phyloP scores from a whole-genome alignment of 1,140 invertebrate species.

The Philaenus spumarius region DNA sequence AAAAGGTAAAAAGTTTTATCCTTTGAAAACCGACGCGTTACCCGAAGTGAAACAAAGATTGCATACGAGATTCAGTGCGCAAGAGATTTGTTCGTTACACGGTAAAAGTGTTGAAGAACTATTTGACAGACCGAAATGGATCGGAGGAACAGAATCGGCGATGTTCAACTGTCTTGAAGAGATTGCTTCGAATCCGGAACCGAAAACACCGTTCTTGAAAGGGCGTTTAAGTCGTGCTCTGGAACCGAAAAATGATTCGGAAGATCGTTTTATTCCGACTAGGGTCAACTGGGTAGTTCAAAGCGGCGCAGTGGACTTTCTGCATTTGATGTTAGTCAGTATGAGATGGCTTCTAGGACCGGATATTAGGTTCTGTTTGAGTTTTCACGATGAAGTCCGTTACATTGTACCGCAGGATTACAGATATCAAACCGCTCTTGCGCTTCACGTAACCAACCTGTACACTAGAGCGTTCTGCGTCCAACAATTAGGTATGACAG shows the following conservation, averaged over 20 bases:
- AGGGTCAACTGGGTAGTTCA: constrained; percentile 98
- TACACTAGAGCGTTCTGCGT: constrained; percentile 87
- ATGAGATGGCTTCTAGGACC: constrained; percentile 88
- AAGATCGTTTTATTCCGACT: constrained; percentile 71
- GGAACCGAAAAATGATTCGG: constrained; percentile 46
- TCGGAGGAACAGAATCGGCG: constrained; percentile 83
- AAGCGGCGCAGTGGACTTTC: constrained; percentile 96
- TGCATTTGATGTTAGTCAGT: constrained; percentile 93
- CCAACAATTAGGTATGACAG: constrained; percentile 71
- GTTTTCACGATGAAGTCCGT: constrained; percentile 97
- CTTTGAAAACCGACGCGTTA: constrained; percentile 50
- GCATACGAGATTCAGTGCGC: constrained; percentile 48
- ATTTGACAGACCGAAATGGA: constrained; percentile 63
- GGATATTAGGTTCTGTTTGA: constrained; percentile 81
- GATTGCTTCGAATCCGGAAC: constrained; percentile 66
- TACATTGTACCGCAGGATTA: constrained; percentile 81
- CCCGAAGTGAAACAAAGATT: constrained; percentile 30
- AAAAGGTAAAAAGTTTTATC: constrained; percentile 68
- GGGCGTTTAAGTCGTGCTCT: constrained; percentile 80
- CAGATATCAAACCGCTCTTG: constrained; percentile 83
- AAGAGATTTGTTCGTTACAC: constrained; percentile 45
- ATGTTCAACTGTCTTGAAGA: constrained; percentile 97
- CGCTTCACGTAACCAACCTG: constrained; percentile 92
- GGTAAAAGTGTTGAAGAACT: constrained; percentile 53
- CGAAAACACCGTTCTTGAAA: constrained; percentile 75